Evolutionary conservation across 1,140 invertebrate genomes (phyloP), one percentile per base, ranked within the genome.

Genomic region (Phymastichus coffea): DNA sequence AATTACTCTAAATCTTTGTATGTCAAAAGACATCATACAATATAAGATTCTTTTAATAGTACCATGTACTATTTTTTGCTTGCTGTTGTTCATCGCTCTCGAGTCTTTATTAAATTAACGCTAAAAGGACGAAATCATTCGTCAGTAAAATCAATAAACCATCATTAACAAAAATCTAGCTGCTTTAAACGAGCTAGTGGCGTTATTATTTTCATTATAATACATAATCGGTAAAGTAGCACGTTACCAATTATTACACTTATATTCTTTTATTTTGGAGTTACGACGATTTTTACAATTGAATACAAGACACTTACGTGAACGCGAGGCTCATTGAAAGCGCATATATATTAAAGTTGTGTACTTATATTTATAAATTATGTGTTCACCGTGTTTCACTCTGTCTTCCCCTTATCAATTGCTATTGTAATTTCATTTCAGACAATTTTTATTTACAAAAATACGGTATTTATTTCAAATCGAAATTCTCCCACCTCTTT

Each of bases 391-490:
- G n/a, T n/a, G n/a, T n/a, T n/a, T n/a, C n/a, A n/a, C n/a, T n/a
- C n/a, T n/a, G n/a, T n/a, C 33, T n/a, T 23, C 35, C 23, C 12
- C 22, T 49, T 43, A 49, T 2, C 7, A 10, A 30, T 15, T 30
- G 17, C 9, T 20, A 28, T 35, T 10, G 3, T 2, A 28, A 22
- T 44, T 26, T 8, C 14, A 43, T 53, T n/a, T 38, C 30, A 12
- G 30, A 12, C 30, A 12, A 6, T 48, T 41, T 41, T 44, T 64
- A 68, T 63, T 64, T 66, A 66, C 63, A 66, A 66, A 66, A 68
- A 68, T 66, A 64, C 53, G 61, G 49, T 61, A 65, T 61, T 64
- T 63, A 20, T 57, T 37, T 68, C 55, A n/a, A n/a, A n/a, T n/a
- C n/a, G n/a, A n/a, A n/a, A n/a, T n/a, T n/a, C n/a, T n/a, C n/a